Evolutionary conservation across 1,140 invertebrate species (phyloP), one percentile per base, ranked within the genome.

Genomic region (Teleopsis dalmanni): DNA sequence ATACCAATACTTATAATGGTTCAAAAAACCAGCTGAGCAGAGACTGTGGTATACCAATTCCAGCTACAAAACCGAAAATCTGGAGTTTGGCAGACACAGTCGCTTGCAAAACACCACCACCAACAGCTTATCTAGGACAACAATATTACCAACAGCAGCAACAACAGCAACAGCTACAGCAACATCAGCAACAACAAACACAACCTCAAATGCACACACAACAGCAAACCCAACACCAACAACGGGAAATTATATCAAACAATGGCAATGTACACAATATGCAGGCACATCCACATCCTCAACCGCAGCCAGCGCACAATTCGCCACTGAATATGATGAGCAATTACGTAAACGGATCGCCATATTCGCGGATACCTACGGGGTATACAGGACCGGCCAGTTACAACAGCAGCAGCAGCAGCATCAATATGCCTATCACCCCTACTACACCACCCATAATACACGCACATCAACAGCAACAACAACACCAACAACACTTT

Each of bases 1-100:
- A 53, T 40, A 69, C 83, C 21, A 87, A 86, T 64, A 81, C 87
- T 50, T 86, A 88, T 60, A 75, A 78, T 52, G 79, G 81, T 49
- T 57, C 79, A 36, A 70, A 70, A 68, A 70, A 70, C 66, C 59
- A 57, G 61, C 53, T 66, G 53, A 60, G 65, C 78, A 80, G 37
- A 8, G 86, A 88, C 58, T 89, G 87, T 67, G 87, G 87, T 9
- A 83, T 91, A 18, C 87, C 87, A 2, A 81, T 90, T 47, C 87
- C 87, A 21, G 85, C 88, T 31, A 85, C 88, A 40, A 95, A 96
- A 68, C 93, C 94, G n/a, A 94, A 96, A 74, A 98, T 98, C 60
- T 98, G 93, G 94, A 95, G 92, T 9, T 70, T 97, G 55, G 93
- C 93, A 18, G 92, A 96, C 71, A 95, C 92, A 21, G 93, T 91